Evolutionary conservation across 1,140 invertebrate species (phyloP).

Genomic region (Drosophila pectinifera): DNA sequence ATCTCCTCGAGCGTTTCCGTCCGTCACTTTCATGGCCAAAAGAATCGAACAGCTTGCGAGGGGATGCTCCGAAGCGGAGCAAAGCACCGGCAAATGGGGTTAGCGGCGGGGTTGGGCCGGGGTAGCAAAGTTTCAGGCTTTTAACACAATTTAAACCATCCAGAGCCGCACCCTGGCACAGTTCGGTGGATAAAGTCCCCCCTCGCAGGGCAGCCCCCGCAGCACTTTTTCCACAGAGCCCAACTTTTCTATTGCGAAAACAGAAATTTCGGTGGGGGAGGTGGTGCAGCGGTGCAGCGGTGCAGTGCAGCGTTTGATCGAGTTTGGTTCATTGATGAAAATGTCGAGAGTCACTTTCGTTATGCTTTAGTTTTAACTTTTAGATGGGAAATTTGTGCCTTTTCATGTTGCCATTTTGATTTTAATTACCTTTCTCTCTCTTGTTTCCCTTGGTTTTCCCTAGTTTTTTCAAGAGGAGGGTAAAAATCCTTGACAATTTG

Average conservation of each 20-base stretch:
- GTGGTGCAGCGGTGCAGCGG: constrained; percentile 5
- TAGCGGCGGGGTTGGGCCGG: constrained; percentile 1
- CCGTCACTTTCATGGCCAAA: constrained; percentile 66
- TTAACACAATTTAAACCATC: constrained; percentile 61
- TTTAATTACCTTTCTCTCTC: constrained; percentile 62
- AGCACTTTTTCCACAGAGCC: constrained; percentile 39
- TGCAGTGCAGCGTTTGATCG: constrained; percentile 62
- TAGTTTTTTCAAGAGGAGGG: constrained; percentile 14
- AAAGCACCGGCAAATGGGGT: constrained; percentile 17
- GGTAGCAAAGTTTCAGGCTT: constrained; percentile 58
- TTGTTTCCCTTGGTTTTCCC: constrained; percentile 14
- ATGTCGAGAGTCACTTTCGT: constrained; percentile 62
- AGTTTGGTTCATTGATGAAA: constrained; percentile 64
- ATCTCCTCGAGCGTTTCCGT: constrained; percentile 41
- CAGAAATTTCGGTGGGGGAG: constrained; percentile 12
- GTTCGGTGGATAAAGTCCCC: background rate
- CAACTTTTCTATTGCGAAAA: constrained; percentile 33
- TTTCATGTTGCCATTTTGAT: constrained; percentile 61
- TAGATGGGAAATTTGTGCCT: constrained; percentile 44
- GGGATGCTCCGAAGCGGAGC: background rate
- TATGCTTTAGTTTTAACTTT: constrained; percentile 41
- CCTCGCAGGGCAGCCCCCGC: constrained; percentile 26
- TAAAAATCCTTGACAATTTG: constrained; percentile 15
- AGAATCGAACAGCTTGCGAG: constrained; percentile 43
- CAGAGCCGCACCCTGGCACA: constrained; percentile 12